Percentiles rank a stretch among this genome's conserved stretches.
phyloP scores from a whole-genome alignment of 2,888 invertebrate species.

The Lochmaea crataegi region DNA sequence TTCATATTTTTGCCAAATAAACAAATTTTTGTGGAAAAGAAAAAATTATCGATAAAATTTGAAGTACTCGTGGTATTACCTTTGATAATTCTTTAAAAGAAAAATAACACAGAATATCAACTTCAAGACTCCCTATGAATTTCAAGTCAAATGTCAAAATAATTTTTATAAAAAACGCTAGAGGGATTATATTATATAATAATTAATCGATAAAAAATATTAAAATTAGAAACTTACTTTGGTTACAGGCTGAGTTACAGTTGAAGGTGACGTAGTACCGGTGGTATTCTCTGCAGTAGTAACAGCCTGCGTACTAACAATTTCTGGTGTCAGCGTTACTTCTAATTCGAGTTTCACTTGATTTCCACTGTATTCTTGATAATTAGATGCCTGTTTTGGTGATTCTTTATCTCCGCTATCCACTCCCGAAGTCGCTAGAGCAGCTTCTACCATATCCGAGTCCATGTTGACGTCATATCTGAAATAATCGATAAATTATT shows the following conservation, averaged over 20 bases:
- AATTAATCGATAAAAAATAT: background rate
- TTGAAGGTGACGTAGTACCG: constrained; percentile 40
- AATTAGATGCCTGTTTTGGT: constrained; percentile 31
- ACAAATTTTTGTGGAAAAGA: too few species aligned
- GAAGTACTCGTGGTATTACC: too few species aligned
- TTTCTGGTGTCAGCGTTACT: constrained; percentile 73
- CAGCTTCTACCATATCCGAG: constrained; percentile 68
- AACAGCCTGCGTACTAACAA: constrained; percentile 66
- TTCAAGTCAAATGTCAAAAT: too few species aligned
- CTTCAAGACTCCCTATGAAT: too few species aligned
- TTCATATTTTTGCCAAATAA: too few species aligned
- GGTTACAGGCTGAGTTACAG: constrained; percentile 27
- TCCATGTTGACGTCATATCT: constrained; percentile 64
- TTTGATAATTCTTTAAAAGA: too few species aligned
- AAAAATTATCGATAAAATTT: too few species aligned
- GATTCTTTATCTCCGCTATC: constrained; percentile 37
- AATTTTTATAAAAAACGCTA: too few species aligned
- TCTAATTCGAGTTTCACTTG: constrained; percentile 70
- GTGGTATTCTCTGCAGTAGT: constrained; percentile 67
- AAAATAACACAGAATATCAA: too few species aligned
- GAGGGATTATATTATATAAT: too few species aligned
- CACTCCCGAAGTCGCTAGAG: constrained; percentile 58
- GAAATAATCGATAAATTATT: background rate
- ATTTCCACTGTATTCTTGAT: constrained; percentile 56
- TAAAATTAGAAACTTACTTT: constrained; percentile 23